Evolutionary conservation across 2,113 vertebrate genomes (phyloP), one percentile per base, ranked within the genome.

Genomic region (Chitala chitala): DNA sequence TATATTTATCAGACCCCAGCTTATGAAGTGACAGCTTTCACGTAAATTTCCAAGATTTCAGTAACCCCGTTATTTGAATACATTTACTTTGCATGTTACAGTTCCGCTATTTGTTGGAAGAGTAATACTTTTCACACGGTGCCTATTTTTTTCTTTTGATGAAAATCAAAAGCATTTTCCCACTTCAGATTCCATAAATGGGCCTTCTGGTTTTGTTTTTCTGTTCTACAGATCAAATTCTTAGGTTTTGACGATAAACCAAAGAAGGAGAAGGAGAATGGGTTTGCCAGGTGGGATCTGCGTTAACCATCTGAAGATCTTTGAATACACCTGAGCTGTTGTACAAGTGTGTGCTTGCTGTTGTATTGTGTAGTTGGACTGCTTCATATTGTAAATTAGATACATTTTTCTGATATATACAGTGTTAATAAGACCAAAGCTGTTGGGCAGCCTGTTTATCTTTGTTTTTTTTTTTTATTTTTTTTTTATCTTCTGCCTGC

Each of bases 261-360:
- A 79, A 95, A 94, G 87, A 93, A 92, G 69, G 94, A 96, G 83
- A 96, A 95, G 75, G 95, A 96, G 89, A 98, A 98, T 85, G 95
- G 96, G 51, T 96, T 94, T 79, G 89, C 92, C 50, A 94, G 95
- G 95, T 96, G 92, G 87, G 87, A 6, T 3, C 24, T 69, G 31
- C n/a, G 9, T 48, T n/a, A n/a, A n/a, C 9, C n/a, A 48, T 69
- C 20, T 22, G 20, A 44, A 13, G 26, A 29, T 50, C 58, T 31
- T 29, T 61, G 58, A 17, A 7, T 17, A 50, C 26, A 26, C 46
- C 31, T 5, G 20, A 55, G 20, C 20, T 5, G 20, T 20, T 17
- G 20, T 20, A n/a, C 15, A 8, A 20, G 54, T 9, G 24, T 20
- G 22, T 51, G 48, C 2, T 48, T 48, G 5, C 5, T 48, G 10